phyloP scores from a whole-genome alignment of 2,113 vertebrate genomes.

The Peromyscus californicus region DNA sequence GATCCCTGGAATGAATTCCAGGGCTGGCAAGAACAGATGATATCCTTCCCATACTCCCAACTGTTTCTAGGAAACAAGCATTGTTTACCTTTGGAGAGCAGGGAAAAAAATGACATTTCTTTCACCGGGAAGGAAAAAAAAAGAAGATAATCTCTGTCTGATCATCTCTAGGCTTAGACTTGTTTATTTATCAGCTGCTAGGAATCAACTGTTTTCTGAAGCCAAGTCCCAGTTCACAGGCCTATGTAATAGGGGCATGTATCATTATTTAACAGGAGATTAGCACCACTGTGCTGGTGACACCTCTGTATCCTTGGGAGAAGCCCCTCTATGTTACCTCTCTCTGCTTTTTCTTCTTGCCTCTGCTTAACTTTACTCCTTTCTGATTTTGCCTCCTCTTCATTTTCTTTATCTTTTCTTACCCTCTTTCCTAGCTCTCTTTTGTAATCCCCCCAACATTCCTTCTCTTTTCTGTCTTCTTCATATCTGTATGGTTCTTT shows the following conservation, averaged over 20 bases:
- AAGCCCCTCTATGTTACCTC: constrained; percentile 11
- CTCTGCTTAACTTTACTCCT: constrained; percentile 19
- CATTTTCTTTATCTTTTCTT: constrained; percentile 51
- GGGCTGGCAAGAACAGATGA: constrained; percentile 73
- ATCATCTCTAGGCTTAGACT: constrained; percentile 69
- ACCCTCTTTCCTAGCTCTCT: neutral
- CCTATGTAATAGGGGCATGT: neutral
- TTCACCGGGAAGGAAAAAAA: constrained; percentile 33
- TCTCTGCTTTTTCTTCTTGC: constrained; percentile 2
- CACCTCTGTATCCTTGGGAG: constrained; percentile 1
- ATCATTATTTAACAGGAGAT: constrained; percentile 47
- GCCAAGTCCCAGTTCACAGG: constrained; percentile 57
- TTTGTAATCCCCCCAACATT: neutral
- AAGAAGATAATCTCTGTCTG: constrained; percentile 74
- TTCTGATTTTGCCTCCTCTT: neutral
- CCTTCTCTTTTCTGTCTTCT: neutral
- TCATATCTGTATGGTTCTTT: constrained; percentile 31
- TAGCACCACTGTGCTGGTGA: neutral
- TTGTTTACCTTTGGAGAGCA: constrained; percentile 76
- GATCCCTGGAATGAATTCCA: constrained; percentile 78
- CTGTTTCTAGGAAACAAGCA: constrained; percentile 83
- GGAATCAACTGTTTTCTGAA: constrained; percentile 62
- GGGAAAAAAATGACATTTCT: constrained; percentile 58
- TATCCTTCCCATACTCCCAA: constrained; percentile 78
- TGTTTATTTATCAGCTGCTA: constrained; percentile 73